Percentiles rank a stretch among this genome's conserved stretches.
phyloP scores from a whole-genome alignment of 2,113 vertebrate genomes.

The Apus apus region DNA sequence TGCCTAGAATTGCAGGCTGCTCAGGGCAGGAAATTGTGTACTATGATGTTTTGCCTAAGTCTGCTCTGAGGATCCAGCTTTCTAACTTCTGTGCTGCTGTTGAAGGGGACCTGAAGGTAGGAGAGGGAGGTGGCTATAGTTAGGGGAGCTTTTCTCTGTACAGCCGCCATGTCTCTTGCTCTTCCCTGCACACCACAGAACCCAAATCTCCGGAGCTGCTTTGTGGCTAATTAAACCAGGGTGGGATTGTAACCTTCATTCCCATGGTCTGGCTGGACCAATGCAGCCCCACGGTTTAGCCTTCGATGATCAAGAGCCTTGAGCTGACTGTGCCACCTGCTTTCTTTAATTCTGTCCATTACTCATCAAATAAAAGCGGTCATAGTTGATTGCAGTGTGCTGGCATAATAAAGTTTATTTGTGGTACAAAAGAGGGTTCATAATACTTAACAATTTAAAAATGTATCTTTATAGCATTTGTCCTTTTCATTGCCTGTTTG shows the following conservation, averaged over 20 bases:
- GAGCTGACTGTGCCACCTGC: not conserved
- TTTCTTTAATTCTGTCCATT: not conserved
- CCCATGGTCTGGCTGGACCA: not conserved
- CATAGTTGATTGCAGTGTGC: not conserved
- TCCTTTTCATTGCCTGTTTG: not conserved
- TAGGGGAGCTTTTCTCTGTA: not conserved
- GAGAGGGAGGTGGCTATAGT: not conserved
- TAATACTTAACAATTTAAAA: conserved; percentile 12
- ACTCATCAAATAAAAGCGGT: not conserved
- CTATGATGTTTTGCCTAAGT: rapidly evolving
- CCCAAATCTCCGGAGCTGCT: not conserved
- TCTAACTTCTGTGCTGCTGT: not conserved
- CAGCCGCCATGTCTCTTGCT: not conserved
- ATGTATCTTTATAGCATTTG: not conserved
- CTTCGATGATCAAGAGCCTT: rapidly evolving
- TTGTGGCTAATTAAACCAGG: not conserved
- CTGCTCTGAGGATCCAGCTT: not conserved
- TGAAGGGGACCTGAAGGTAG: not conserved
- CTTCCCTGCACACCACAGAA: not conserved
- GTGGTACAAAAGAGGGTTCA: not conserved
- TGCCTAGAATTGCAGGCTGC: not conserved
- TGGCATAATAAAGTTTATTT: conserved; percentile 21
- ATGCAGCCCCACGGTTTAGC: not conserved
- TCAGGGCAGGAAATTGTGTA: rapidly evolving
- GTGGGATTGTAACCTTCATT: not conserved